These are phyloP conservation scores for Phyllostomus hastatus DNA, from an alignment of 2,113 vertebrate genomes.

Conservation along the genomic window DNA sequence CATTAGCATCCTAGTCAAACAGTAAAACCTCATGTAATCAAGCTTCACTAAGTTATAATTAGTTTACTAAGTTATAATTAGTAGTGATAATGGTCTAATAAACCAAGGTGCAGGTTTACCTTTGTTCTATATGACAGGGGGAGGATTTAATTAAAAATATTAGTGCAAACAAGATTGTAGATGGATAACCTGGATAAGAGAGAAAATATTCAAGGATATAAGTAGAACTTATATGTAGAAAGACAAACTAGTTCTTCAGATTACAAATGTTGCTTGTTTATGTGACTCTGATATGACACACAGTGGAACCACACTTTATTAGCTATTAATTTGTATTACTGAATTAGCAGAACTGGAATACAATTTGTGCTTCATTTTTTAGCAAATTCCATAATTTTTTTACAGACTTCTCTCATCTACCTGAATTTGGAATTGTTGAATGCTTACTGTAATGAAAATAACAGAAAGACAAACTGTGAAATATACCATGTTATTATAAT, in stretches of 20 bases:
- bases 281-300: background rate
- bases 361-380: constrained; percentile 3
- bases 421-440: background rate
- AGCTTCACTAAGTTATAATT: background rate
- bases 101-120: background rate
- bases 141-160: background rate
- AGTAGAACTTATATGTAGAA: background rate
- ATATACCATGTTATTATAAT: background rate
- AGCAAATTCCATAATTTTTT: background rate
- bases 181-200: background rate
- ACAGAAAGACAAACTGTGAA: constrained; percentile 20
- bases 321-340: background rate
- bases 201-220: background rate
- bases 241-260: background rate
- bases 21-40: background rate
- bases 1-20: background rate
- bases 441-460: background rate
- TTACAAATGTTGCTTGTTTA: background rate
- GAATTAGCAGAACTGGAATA: background rate
- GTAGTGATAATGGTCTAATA: background rate
- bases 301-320: background rate
- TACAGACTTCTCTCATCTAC: background rate
- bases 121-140: constrained; percentile 20
- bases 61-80: background rate
- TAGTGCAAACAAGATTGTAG: background rate